Evolutionary conservation across 1,140 invertebrate species (phyloP), one percentile per base, ranked within the genome.

Genomic region (Piezodorus guildinii): DNA sequence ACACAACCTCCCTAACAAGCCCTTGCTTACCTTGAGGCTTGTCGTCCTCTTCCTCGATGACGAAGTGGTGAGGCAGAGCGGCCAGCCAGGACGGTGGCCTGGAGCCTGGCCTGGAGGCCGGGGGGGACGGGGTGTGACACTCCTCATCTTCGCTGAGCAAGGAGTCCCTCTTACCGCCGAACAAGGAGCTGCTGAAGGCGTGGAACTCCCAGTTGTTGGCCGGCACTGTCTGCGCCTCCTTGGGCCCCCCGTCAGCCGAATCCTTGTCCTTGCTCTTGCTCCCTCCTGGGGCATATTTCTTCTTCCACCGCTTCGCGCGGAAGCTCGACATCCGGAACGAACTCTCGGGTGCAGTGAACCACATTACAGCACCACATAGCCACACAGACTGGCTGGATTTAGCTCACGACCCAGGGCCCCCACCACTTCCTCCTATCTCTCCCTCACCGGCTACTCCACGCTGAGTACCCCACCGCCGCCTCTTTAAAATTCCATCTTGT

Each of bases 131-230:
- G 19, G 62, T 30, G 25, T 34, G 25, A 14, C 44, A 17, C 60
- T 17, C 14, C 58, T 43, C 25, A 54, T 25, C 46, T 56, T 30
- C 21, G 62, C 56, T 19, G 65, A 63, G 56, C 27, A 65, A 51
- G 34, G 34, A 39, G 34, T 39, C 34, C 14, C 72, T 66, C 44
- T 67, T 56, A 10, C 70, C 69, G 64, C 12, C 23, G 56, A 51
- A 68, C 74, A 6, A 71, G 70, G 44, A 67, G 69, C 5, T 17
- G 25, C 25, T 56, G 67, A 76, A 76, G 63, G 74, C 75, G 27
- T 75, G 71, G 70, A 75, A 77, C 69, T 77, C 71, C 74, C 74
- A 77, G 49, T 76, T 74, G 17, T 75, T 73, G 14, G 66, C 68
- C 0, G 67, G 63, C 6, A 65, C 66, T 6, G 59, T 60, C 51